Evolutionary conservation across 2,797 vertebrate species (phyloP), one percentile per base, ranked within the genome.

Genomic region (Etheostoma nigrum): DNA sequence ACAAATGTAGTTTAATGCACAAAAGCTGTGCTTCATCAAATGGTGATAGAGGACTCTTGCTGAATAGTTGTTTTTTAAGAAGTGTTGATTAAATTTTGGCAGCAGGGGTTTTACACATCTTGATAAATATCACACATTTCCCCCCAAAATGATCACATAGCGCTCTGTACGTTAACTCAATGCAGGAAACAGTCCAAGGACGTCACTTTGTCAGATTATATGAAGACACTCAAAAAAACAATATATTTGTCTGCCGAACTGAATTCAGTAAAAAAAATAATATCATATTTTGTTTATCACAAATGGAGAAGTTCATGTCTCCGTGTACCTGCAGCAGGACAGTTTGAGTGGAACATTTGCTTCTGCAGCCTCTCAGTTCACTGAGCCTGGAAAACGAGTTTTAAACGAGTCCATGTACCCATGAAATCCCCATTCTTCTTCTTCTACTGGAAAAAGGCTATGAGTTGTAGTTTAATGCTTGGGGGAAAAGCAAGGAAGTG

Each of bases 151-250:
- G 13, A 40, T 40, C 36, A 53, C 19, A 4, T 11, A 18, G 15
- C 40, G 11, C 42, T 62, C 53, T 33, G 16, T 9, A 8, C 1
- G 1, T 52, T 2, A 57, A 6, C 59, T 19, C 23, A 66, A 48
- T 12, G 42, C 44, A 67, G 73, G 51, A 63, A 76, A 72, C 67
- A 36, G 51, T 27, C 4, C n/a, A 48, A 54, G 12, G 21, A 64
- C n/a, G 52, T 13, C 8, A 42, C 36, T 54, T 60, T 16, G 40
- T 61, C 59, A 45, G 40, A 19, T n/a, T 42, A 52, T 6, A 25
- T 36, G 12, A 61, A 15, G 16, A 27, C n/a, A 27, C 30, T 48
- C 3, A 16, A 14, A 51, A 11, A 4, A 30, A 14, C 42, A 54
- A n/a, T 4, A 8, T 44, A 25, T 60, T 23, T 2, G 9, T 44